Conservation (phyloP, 2,797 vertebrate species). For the Periparus ater region DNA sequence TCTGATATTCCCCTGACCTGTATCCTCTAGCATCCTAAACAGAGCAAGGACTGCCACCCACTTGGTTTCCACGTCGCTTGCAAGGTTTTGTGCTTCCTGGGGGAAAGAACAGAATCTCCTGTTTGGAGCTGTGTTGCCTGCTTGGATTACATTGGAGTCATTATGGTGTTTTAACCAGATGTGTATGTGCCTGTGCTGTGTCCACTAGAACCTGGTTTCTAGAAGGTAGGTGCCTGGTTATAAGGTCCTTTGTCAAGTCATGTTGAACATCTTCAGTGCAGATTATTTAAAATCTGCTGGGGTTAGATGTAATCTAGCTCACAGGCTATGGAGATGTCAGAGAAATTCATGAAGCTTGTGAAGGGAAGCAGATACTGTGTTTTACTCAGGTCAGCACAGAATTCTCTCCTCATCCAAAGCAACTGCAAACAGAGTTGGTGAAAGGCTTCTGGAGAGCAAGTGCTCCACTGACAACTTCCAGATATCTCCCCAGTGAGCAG, state of each 20-base stretch:
- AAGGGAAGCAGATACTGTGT: not conserved
- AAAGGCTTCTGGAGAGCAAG: constrained; percentile 37
- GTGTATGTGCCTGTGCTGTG: not conserved
- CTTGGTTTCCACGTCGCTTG: not conserved
- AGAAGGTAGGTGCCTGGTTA: not conserved
- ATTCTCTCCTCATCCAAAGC: not conserved
- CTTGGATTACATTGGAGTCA: not conserved
- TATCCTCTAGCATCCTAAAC: not conserved
- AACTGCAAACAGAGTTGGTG: constrained; percentile 8
- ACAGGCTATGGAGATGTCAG: not conserved
- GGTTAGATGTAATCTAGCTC: not conserved
- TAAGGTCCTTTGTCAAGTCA: not conserved
- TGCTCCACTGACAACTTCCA: not conserved
- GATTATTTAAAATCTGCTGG: not conserved
- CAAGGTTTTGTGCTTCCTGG: not conserved
- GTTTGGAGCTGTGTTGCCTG: not conserved
- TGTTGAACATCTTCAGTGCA: not conserved
- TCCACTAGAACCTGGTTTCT: not conserved
- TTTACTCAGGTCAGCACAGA: not conserved
- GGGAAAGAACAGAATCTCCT: not conserved
- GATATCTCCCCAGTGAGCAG: constrained; percentile 10
- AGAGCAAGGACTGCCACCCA: not conserved
- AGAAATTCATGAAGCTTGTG: not conserved
- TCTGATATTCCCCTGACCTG: not conserved
- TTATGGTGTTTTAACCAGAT: not conserved